phyloP scores from a whole-genome alignment of 2,113 vertebrate genomes.

The Oreochromis spilurus region DNA sequence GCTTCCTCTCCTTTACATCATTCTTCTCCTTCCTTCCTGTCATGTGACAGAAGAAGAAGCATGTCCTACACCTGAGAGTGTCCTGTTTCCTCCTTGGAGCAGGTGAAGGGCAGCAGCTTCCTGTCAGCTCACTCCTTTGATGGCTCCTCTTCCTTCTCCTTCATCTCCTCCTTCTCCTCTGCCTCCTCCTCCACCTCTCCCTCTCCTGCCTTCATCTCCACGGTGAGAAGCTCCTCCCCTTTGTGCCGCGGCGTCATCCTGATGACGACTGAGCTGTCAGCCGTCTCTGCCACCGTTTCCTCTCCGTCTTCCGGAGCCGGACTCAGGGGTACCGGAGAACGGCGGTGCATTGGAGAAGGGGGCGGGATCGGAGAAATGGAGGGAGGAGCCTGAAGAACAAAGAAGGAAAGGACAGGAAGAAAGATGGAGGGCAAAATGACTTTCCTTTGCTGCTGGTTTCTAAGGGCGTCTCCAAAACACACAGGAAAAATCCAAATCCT shows the following conservation, averaged over 20 bases:
- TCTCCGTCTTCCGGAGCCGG: background rate
- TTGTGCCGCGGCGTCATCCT: conserved; percentile 55
- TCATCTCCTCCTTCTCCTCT: conserved; percentile 28
- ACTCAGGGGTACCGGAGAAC: conserved; percentile 40
- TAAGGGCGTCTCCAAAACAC: background rate
- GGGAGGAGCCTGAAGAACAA: background rate
- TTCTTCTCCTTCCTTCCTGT: background rate
- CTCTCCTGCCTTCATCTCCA: conserved; percentile 68
- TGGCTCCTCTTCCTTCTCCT: conserved; percentile 17
- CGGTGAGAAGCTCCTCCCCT: conserved; percentile 76
- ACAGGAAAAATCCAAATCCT: background rate
- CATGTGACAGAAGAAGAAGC: background rate
- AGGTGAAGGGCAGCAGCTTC: background rate
- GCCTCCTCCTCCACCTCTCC: conserved; percentile 58
- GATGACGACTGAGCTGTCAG: conserved; percentile 70
- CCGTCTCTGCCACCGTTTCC: conserved; percentile 47
- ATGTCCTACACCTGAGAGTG: background rate
- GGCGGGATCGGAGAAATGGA: conserved; percentile 35
- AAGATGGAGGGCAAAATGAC: background rate
- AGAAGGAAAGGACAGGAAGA: background rate
- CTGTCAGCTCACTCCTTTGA: background rate
- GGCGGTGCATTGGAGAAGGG: conserved; percentile 61
- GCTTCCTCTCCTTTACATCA: background rate
- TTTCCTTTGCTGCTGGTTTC: background rate
- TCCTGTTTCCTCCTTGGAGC: background rate